These are phyloP conservation scores for Hippocampus abdominalis DNA, from an alignment of 2,113 vertebrate genomes.

Conservation along the genomic window DNA sequence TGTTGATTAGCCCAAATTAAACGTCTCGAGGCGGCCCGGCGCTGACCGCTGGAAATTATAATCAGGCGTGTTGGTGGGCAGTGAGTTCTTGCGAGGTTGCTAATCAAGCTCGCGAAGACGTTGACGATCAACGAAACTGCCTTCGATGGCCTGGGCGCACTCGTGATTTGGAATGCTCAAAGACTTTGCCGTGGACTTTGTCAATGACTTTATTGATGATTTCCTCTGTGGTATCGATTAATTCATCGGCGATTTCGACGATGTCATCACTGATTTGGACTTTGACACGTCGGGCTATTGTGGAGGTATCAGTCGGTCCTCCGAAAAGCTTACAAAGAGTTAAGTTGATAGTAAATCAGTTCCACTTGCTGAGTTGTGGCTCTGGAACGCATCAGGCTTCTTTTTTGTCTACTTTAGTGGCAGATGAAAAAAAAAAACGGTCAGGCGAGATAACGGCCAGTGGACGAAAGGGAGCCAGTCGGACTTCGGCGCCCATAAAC, in stretches of 20 bases:
- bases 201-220: too few relatives aligned
- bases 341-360: background rate
- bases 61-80: slow-evolving; percentile 54
- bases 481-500: slow-evolving; percentile 38
- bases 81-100: slow-evolving; percentile 16
- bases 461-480: background rate
- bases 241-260: background rate
- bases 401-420: slow-evolving; percentile 18
- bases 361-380: slow-evolving; percentile 2
- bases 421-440: slow-evolving; percentile 32
- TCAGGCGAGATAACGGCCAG: slow-evolving; percentile 23
- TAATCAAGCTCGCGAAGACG: slow-evolving; percentile 41
- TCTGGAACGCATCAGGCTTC: slow-evolving; percentile 11
- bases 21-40: slow-evolving; percentile 34
- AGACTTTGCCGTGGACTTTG: background rate
- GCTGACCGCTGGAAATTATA: slow-evolving; percentile 43
- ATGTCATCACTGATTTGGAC: background rate
- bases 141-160: background rate
- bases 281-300: background rate
- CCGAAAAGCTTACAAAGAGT: background rate
- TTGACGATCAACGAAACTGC: background rate
- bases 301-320: background rate
- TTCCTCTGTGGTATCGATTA: too few relatives aligned
- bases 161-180: background rate
- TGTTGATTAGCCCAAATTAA: slow-evolving; percentile 65